Percentiles rank a stretch among this genome's conserved stretches.
phyloP scores from a whole-genome alignment of 30 jellyfish, hydroid and myxozoan species.

The Cassiopea xamachana region DNA sequence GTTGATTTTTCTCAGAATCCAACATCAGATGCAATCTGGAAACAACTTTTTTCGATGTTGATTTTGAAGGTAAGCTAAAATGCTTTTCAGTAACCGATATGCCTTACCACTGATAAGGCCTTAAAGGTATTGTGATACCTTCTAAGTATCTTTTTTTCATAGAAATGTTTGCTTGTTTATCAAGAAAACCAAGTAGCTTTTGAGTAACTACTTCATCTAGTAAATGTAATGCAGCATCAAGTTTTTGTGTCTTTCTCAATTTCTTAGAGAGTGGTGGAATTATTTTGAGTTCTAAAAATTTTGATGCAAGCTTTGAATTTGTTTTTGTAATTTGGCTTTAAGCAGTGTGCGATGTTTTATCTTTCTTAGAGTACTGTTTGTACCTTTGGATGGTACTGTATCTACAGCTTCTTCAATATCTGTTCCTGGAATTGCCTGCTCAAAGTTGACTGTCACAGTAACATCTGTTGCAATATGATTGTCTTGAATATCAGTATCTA shows the following conservation, averaged over 20 bases:
- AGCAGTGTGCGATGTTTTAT: too few relatives aligned
- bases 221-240: conserved; percentile 10
- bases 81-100: conserved; percentile 34
- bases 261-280: not conserved
- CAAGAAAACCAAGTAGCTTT: conserved; percentile 11
- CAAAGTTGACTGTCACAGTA: too few relatives aligned
- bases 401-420: too few relatives aligned
- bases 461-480: too few relatives aligned
- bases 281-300: too few relatives aligned
- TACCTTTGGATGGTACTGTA: too few relatives aligned
- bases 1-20: conserved; percentile 46
- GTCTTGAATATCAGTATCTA: too few relatives aligned
- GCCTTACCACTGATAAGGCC: conserved; percentile 56
- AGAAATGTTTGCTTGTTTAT: not conserved
- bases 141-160: conserved; percentile 3
- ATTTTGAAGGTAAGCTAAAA: conserved; percentile 9
- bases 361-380: too few relatives aligned
- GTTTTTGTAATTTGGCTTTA: too few relatives aligned
- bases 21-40: conserved; percentile 28
- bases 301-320: too few relatives aligned
- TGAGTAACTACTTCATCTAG: conserved; percentile 36
- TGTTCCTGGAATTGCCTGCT: too few relatives aligned
- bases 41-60: not conserved
- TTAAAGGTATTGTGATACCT: conserved; percentile 1
- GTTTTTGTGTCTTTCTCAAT: not conserved